Evolutionary conservation across 2,888 invertebrate species (phyloP).

Genomic region (Acanthosepion esculentum): DNA sequence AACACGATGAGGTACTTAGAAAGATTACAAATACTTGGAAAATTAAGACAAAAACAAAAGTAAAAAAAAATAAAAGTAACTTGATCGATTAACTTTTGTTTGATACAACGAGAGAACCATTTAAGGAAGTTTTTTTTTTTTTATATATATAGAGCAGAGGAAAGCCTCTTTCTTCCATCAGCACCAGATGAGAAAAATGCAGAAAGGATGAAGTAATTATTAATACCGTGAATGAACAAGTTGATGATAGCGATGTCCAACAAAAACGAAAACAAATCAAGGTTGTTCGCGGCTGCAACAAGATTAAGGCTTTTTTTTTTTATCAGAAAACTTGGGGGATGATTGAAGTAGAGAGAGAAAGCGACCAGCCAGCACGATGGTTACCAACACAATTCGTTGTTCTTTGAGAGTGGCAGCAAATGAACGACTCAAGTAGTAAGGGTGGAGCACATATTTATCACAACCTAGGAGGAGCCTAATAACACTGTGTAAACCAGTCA

Average conservation of each 20-base stretch:
- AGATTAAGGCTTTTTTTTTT: background rate
- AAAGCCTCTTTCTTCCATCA: too few relatives aligned
- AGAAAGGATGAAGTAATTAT: background rate
- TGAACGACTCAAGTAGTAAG: background rate
- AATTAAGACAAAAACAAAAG: background rate
- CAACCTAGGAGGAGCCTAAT: background rate
- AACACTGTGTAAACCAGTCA: background rate
- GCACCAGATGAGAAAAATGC: background rate
- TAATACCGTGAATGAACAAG: background rate
- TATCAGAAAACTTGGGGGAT: background rate
- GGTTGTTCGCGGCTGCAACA: background rate
- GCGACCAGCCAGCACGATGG: background rate
- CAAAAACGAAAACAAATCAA: background rate
- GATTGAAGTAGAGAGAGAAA: background rate
- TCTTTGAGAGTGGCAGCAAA: background rate
- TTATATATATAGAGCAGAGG: too few relatives aligned
- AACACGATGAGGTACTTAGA: background rate
- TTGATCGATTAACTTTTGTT: background rate
- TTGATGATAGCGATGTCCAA: background rate
- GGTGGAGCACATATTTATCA: background rate
- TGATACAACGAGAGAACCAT: background rate
- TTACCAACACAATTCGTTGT: background rate
- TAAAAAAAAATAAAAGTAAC: background rate
- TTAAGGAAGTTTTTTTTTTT: background rate
- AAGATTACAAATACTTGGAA: background rate